A percentile compares a stretch with the other conserved stretches of the same genome.
Conservation (phyloP, 2,888 invertebrate species). For the Philonicus albiceps region DNA sequence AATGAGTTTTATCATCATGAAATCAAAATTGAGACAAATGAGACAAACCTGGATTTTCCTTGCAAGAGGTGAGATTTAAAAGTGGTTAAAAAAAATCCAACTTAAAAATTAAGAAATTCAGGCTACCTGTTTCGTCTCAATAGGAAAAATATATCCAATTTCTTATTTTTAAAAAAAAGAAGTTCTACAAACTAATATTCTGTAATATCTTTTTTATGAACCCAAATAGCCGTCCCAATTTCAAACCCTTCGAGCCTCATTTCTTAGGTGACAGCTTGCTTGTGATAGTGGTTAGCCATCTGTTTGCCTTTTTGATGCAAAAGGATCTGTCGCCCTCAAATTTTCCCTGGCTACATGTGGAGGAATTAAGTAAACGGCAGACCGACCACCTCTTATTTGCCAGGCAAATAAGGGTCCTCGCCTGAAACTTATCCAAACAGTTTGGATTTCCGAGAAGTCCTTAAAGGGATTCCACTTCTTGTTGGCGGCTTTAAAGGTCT, state of each 20-base stretch:
- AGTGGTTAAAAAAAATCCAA: too few relatives aligned
- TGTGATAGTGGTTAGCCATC: background rate
- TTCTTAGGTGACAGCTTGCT: background rate
- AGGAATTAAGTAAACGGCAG: background rate
- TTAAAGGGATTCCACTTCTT: background rate
- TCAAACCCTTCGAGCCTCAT: background rate
- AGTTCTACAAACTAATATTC: background rate
- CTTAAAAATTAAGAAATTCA: too few relatives aligned
- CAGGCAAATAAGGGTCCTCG: background rate
- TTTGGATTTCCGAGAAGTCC: background rate
- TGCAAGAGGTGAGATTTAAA: too few relatives aligned
- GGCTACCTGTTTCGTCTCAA: too few relatives aligned
- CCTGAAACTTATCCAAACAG: slow-evolving; percentile 11
- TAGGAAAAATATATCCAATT: too few relatives aligned
- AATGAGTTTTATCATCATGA: too few relatives aligned
- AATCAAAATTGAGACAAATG: too few relatives aligned
- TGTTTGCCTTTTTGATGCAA: background rate
- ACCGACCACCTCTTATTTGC: background rate
- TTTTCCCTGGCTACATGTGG: background rate
- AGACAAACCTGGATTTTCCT: too few relatives aligned
- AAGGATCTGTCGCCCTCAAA: background rate
- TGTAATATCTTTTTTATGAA: background rate
- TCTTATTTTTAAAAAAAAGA: background rate
- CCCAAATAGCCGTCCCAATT: background rate
- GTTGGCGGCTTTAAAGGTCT: background rate